Evolutionary conservation across 2,113 vertebrate species (phyloP).

Genomic region (Scomber japonicus): DNA sequence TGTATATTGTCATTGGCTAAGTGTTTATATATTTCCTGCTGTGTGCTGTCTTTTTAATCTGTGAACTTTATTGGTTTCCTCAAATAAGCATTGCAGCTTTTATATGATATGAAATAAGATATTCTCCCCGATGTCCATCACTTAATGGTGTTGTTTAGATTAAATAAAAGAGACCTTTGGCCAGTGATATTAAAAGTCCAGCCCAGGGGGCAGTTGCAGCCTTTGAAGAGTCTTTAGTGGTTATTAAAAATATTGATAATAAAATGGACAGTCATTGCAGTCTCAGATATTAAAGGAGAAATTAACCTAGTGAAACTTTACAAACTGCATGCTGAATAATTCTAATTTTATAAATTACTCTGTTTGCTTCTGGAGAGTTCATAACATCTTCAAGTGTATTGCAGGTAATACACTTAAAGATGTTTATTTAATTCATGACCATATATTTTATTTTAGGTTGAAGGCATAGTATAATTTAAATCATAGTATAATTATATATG

Average conservation of each 20-base stretch:
- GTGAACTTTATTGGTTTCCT: neutral
- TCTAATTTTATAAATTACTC: neutral
- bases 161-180: slow-evolving; percentile 71
- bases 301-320: neutral
- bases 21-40: no score
- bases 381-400: no score
- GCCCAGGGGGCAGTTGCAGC: slow-evolving; percentile 59
- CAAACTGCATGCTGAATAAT: neutral
- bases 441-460: neutral
- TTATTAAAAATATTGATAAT: slow-evolving; percentile 61
- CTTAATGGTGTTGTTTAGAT: slow-evolving; percentile 53
- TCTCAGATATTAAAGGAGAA: slow-evolving; percentile 19
- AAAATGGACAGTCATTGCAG: slow-evolving; percentile 30
- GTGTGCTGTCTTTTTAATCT: neutral
- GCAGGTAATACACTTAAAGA: no score
- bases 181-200: slow-evolving; percentile 68
- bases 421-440: neutral
- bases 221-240: slow-evolving; percentile 49
- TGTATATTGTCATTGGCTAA: no score
- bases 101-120: slow-evolving; percentile 45
- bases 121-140: slow-evolving; percentile 40
- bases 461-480: neutral
- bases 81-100: slow-evolving; percentile 32
- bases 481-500: neutral
- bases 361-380: no score